These are phyloP conservation scores for Pangasius sanitwongsei DNA, from an alignment of 2,797 vertebrate genomes.

Conservation along the genomic window DNA sequence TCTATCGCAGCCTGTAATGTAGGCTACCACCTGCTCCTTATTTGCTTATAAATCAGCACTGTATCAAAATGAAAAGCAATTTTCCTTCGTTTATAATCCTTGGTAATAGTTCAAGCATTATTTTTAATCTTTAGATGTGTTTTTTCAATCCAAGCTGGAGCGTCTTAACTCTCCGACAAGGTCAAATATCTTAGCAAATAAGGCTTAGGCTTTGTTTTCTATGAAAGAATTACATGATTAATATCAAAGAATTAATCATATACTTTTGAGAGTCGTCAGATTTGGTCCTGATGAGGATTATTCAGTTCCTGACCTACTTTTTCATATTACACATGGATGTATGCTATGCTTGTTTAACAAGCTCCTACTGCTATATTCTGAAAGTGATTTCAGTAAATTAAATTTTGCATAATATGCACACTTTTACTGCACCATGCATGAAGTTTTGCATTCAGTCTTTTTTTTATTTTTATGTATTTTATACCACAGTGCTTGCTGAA, in stretches of 20 bases:
- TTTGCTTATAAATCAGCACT: slow-evolving; percentile 79
- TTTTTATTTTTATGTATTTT: neutral
- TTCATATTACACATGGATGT: slow-evolving; percentile 45
- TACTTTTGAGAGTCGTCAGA: slow-evolving; percentile 82
- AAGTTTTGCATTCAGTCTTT: neutral
- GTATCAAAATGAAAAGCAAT: slow-evolving; percentile 84
- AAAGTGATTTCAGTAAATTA: neutral
- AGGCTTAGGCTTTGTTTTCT: slow-evolving; percentile 88
- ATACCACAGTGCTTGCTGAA: neutral
- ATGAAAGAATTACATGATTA: slow-evolving; percentile 88
- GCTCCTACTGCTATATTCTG: slow-evolving; percentile 58
- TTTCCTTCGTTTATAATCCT: slow-evolving; percentile 85
- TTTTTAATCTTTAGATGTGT: slow-evolving; percentile 89
- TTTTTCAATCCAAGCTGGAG: slow-evolving; percentile 82
- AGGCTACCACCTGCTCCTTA: slow-evolving; percentile 74
- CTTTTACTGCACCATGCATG: neutral
- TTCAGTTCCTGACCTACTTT: slow-evolving; percentile 80
- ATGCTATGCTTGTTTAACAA: slow-evolving; percentile 60
- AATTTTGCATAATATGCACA: neutral
- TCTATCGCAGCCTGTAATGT: slow-evolving; percentile 63
- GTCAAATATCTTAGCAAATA: slow-evolving; percentile 87
- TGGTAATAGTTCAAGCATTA: slow-evolving; percentile 81
- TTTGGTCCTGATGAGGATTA: slow-evolving; percentile 83
- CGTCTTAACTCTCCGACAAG: slow-evolving; percentile 86
- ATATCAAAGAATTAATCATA: slow-evolving; percentile 86